phyloP scores from a whole-genome alignment of 1,140 invertebrate genomes.

The Tribolium madens region DNA sequence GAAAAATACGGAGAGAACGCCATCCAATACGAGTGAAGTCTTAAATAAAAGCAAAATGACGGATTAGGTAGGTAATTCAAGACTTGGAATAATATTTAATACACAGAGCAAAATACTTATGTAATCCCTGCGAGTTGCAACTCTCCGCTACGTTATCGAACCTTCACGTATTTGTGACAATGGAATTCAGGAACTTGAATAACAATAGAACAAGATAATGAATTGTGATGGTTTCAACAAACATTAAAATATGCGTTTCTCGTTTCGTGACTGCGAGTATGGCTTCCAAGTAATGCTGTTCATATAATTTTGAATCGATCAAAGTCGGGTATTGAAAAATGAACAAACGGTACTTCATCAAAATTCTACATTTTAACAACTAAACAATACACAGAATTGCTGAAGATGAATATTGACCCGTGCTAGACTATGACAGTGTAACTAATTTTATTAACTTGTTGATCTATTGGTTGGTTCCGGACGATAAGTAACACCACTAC shows the following conservation, averaged over 20 bases:
- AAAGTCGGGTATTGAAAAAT: neutral
- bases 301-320: neutral
- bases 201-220: conserved; percentile 32
- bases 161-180: conserved; percentile 29
- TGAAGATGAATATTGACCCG: neutral
- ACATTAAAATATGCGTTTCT: conserved; percentile 29
- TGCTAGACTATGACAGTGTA: neutral
- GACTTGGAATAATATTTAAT: neutral
- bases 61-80: neutral
- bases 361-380: neutral
- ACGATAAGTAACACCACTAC: neutral
- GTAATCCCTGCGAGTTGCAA: neutral
- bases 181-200: conserved; percentile 28
- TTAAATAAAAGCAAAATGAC: neutral
- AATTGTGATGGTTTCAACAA: conserved; percentile 19
- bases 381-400: neutral
- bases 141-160: conserved; percentile 19
- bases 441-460: conserved; percentile 26
- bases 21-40: too few relatives aligned
- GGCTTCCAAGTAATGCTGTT: neutral
- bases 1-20: neutral
- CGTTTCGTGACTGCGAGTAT: neutral
- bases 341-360: neutral
- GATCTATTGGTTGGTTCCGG: conserved; percentile 1
- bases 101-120: neutral